phyloP scores from a whole-genome alignment of 2,888 invertebrate genomes.

The Anthophora plumipes region DNA sequence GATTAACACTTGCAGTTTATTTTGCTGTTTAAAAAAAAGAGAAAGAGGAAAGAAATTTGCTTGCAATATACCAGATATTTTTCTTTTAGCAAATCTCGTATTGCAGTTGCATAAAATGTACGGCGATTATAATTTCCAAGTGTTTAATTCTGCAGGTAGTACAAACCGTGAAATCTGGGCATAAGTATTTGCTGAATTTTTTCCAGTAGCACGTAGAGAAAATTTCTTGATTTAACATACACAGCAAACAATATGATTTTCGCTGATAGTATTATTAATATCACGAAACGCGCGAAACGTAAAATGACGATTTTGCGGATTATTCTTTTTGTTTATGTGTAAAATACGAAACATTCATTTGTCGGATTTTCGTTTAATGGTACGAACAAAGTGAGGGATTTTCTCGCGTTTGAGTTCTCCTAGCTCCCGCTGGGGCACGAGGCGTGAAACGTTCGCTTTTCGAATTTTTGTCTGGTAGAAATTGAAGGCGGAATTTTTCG shows the following conservation, averaged over 20 bases:
- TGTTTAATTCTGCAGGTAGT: background rate
- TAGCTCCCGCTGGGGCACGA: background rate
- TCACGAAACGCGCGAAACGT: background rate
- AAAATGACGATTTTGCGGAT: background rate
- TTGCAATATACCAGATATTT: background rate
- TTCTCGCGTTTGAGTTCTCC: background rate
- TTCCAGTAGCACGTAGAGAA: background rate
- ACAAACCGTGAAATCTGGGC: background rate
- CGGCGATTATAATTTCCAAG: background rate
- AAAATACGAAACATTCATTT: background rate
- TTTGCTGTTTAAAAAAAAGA: too few relatives aligned
- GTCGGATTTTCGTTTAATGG: background rate
- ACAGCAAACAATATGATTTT: background rate
- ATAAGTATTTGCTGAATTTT: background rate
- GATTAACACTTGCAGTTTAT: too few relatives aligned
- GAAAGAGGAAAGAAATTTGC: too few relatives aligned
- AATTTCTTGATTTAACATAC: background rate
- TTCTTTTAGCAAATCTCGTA: background rate
- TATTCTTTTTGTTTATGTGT: background rate
- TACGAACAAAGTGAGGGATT: background rate
- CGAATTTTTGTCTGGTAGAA: background rate
- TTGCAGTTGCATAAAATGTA: background rate
- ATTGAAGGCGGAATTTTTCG: background rate
- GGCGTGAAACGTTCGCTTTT: background rate
- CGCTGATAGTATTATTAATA: background rate